Conservation (phyloP, 2,797 vertebrate species). For the Sebastes cheni region DNA sequence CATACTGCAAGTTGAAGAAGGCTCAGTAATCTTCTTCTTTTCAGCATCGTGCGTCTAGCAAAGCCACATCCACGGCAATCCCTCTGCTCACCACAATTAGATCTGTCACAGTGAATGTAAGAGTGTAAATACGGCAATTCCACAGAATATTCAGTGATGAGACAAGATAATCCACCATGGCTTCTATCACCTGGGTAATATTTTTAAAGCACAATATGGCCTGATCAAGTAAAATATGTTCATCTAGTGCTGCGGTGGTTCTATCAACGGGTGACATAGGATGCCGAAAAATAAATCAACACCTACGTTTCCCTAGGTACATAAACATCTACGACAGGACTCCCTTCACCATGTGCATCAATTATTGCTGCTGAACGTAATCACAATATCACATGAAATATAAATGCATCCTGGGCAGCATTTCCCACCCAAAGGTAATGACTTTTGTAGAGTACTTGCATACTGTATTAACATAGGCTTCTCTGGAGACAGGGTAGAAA, state of each 20-base stretch:
- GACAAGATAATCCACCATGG: not conserved
- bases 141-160: not conserved
- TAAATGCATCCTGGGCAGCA: not conserved
- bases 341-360: not conserved
- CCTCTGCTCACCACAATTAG: not conserved
- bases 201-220: not conserved
- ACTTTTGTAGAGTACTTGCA: not conserved
- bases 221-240: no score
- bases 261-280: not conserved
- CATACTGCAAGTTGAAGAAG: not conserved
- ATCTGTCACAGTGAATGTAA: not conserved
- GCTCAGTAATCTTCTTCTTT: not conserved
- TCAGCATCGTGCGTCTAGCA: not conserved
- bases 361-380: not conserved
- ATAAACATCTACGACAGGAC: not conserved
- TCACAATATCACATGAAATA: not conserved
- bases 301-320: not conserved
- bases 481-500: not conserved
- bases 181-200: not conserved
- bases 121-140: not conserved
- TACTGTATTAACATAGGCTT: not conserved
- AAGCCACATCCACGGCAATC: not conserved
- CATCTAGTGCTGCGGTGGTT: not conserved
- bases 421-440: not conserved
- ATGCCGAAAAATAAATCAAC: not conserved